Percentiles rank a stretch among this genome's conserved stretches.
phyloP scores from a whole-genome alignment of 2,113 vertebrate genomes.

The Holacanthus passer region DNA sequence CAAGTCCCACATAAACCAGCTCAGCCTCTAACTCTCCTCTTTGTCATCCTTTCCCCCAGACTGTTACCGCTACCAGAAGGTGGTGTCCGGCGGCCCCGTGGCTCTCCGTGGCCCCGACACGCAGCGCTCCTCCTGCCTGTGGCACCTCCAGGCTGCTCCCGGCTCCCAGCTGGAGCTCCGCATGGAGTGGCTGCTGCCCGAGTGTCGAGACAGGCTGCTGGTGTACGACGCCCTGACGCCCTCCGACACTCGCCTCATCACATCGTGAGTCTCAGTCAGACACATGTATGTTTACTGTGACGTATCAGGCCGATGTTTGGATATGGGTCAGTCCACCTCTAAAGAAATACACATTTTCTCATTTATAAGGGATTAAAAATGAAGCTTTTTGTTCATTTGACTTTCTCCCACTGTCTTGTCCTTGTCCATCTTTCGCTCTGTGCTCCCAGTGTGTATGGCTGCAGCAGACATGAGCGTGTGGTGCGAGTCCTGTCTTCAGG shows the following conservation, averaged over 20 bases:
- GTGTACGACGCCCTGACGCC: constrained; percentile 88
- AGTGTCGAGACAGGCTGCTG: constrained; percentile 91
- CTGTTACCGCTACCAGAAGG: constrained; percentile 89
- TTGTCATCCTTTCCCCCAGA: constrained; percentile 75
- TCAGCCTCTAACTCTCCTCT: not conserved
- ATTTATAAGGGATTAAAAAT: not conserved
- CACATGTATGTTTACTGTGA: not conserved
- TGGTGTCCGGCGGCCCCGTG: constrained; percentile 77
- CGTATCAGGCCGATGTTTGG: no score
- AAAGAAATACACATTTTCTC: not conserved
- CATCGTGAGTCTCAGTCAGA: constrained; percentile 87
- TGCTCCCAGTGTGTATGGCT: constrained; percentile 88
- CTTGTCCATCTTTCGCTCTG: not conserved
- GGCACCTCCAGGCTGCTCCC: constrained; percentile 88
- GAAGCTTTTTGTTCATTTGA: no score
- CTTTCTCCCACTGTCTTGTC: not conserved
- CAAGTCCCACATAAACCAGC: not conserved
- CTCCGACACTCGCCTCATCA: constrained; percentile 88
- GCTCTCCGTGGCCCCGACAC: constrained; percentile 88
- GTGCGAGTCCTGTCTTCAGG: constrained; percentile 90
- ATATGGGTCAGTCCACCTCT: not conserved
- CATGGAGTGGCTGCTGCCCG: constrained; percentile 89
- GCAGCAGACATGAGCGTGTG: constrained; percentile 88
- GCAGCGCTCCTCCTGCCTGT: constrained; percentile 88
- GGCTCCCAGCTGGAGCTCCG: constrained; percentile 89